Evolutionary conservation across 1,140 invertebrate genomes (phyloP).

Genomic region (Saxidomus purpurata): DNA sequence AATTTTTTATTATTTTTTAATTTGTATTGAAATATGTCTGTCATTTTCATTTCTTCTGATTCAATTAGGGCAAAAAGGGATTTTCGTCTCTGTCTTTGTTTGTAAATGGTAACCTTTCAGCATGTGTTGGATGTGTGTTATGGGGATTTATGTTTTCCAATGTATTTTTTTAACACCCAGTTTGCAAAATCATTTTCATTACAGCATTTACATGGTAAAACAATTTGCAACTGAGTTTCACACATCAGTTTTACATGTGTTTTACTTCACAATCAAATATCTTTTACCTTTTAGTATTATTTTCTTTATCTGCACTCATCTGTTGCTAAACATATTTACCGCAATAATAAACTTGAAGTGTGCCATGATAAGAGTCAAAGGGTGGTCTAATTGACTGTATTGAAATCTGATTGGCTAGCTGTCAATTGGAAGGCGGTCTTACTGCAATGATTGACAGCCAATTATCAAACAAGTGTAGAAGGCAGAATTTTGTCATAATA

Average conservation of each 20-base stretch:
- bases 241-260: neutral
- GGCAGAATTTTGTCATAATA: constrained; percentile 51
- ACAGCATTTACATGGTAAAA: neutral
- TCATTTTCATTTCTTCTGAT: too few relatives aligned
- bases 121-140: neutral
- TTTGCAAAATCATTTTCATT: neutral
- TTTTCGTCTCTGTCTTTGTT: neutral
- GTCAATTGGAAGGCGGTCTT: neutral
- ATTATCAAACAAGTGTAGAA: constrained; percentile 62
- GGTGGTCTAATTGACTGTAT: constrained; percentile 39
- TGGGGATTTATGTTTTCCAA: neutral
- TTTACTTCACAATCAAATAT: constrained; percentile 8
- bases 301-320: constrained; percentile 27
- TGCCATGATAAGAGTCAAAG: constrained; percentile 41
- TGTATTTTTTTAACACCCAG: neutral
- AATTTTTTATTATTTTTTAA: too few relatives aligned
- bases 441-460: constrained; percentile 47
- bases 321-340: constrained; percentile 49
- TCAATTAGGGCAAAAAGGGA: constrained; percentile 13
- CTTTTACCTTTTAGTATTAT: constrained; percentile 23
- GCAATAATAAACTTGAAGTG: constrained; percentile 57
- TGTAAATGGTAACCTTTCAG: neutral
- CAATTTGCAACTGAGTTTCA: neutral
- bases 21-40: too few relatives aligned
- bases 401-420: constrained; percentile 44